Evolutionary conservation across 2,888 invertebrate species (phyloP), one percentile per base, ranked within the genome.

Genomic region (Aelia acuminata): DNA sequence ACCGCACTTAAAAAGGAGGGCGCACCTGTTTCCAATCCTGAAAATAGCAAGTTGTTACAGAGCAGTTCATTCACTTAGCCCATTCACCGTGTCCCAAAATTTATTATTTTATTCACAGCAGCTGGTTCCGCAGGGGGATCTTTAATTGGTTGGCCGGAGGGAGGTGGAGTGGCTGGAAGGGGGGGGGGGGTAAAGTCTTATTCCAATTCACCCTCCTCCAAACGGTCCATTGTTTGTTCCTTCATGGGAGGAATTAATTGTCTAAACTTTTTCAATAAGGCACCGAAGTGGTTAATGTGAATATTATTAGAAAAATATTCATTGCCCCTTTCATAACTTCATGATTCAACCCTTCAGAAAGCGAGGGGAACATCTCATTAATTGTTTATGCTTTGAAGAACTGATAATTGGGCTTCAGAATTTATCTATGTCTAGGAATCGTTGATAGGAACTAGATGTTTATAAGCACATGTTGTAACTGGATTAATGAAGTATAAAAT

Each of bases 161-260:
- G 3, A 18, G 11, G 31, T 8, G 31, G 31, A 18, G 3, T 5
- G 7, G 15, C 3, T 18, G 11, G 31, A 53, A 4, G 18, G 1
- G 31, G 0, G 26, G 11, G 31, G 18, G 31, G 31, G 18, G 31
- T 31, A 63, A 31, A 31, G 63, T 63, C 63, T 63, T 31, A 63
- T 63, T 63, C 63, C 4, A 31, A 63, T 63, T 63, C 63, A 63
- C 63, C 63, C 63, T 31, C 31, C 63, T 31, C 31, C 5, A 31
- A 31, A 63, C 31, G 31, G 8, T 63, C 63, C 31, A 63, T 63
- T 63, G 63, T 63, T 63, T 63, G 63, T 63, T 63, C 15, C 63
- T 63, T 63, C 63, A 63, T 63, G 63, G 63, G 31, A 31, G 63
- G 31, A 63, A 63, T 63, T 63, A 63, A 63, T 63, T 63, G 31